Base-by-base conservation (phyloP, 2,797 vertebrate genomes). In the Scolopax bukidnonensis region DNA sequence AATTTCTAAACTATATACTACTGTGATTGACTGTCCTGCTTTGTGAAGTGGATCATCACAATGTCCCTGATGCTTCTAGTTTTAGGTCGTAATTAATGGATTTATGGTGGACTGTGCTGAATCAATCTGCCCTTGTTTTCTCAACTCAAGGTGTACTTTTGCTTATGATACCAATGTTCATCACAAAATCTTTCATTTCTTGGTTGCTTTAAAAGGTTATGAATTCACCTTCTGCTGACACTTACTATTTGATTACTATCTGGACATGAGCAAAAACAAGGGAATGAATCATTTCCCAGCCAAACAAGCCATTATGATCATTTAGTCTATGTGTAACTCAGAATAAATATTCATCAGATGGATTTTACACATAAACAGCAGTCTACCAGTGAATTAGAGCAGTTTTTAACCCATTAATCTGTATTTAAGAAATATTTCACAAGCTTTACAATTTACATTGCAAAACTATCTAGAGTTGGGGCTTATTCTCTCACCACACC, bases 51-150 rank as follows among this genome's bases (percentile, higher is more conserved):
- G 6, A 54, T 25, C 19, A 23, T 59, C 27, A 47, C 4, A 77
- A 28, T 5, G 1, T 1, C 8, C 1, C 25, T 20, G 4, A 7
- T 11, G 5, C 3, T 21, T 11, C 19, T 17, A 33, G 10, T 7
- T 61, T 50, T 80, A 50, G 20, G 23, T 30, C 10, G 16, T 2
- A 71, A 33, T 65, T 53, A 50, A 4, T 50, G 2, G 69, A 48
- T 41, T 75, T 50, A 36, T 5, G 6, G 2, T 6, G 12, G 5
- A 32, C 11, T 53, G 10, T 69, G 33, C 9, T 61, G 45, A 65
- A 71, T 41, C 20, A 33, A 28, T 53, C 23, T 79, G 12, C 12
- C 2, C 1, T 33, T 53, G 5, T 60, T 71, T 89, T 69, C 50
- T 38, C n/a, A 84, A 2, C 3, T 43, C 23, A 63, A 23, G 9